Conservation (phyloP, 1,140 invertebrate species). For the Cecropterus lyciades region DNA sequence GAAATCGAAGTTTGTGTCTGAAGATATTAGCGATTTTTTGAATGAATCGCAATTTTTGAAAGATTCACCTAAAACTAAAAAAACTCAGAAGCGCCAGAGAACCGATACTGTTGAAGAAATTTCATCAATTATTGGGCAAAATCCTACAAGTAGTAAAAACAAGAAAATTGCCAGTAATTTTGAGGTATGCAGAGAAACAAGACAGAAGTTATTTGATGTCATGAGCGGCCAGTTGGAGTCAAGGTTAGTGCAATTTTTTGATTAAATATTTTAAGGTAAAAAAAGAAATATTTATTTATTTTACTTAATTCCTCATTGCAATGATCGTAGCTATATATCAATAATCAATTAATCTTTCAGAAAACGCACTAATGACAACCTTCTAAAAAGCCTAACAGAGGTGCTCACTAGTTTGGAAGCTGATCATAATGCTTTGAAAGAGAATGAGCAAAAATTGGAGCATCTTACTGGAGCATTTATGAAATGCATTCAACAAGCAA, state of each 20-base stretch:
- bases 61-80: conserved; percentile 57
- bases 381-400: conserved; percentile 58
- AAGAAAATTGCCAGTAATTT: conserved; percentile 49
- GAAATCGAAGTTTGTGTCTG: conserved; percentile 60
- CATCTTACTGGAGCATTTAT: conserved; percentile 60
- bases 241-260: conserved; percentile 46
- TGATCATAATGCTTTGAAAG: conserved; percentile 63
- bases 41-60: conserved; percentile 61
- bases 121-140: conserved; percentile 44
- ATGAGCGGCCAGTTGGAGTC: conserved; percentile 54
- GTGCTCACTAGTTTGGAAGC: conserved; percentile 55
- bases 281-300: too few species aligned
- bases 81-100: conserved; percentile 52
- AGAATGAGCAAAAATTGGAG: conserved; percentile 70
- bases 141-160: conserved; percentile 51
- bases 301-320: too few species aligned
- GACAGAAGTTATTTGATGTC: conserved; percentile 59
- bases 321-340: too few species aligned
- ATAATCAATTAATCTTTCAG: conserved; percentile 44
- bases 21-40: conserved; percentile 60
- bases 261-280: too few species aligned
- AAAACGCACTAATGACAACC: conserved; percentile 58
- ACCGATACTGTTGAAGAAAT: conserved; percentile 46
- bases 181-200: conserved; percentile 52
- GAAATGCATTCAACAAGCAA: conserved; percentile 69